phyloP scores from a whole-genome alignment of 1,140 invertebrate genomes.

The Scaptomyza hsui region DNA sequence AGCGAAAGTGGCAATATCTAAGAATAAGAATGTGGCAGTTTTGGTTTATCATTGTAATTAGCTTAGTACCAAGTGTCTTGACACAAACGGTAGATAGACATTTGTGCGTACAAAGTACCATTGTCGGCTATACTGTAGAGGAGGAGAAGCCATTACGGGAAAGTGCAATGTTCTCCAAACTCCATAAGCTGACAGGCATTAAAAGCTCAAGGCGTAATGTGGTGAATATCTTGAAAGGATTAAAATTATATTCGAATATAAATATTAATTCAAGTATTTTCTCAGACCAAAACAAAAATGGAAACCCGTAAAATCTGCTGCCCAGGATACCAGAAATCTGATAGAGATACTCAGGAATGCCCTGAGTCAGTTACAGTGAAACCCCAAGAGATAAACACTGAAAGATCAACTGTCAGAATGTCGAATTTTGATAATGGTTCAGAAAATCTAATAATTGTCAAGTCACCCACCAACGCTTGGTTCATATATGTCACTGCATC shows the following conservation, averaged over 20 bases:
- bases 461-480: no score
- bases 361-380: background rate
- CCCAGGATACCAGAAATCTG: slow-evolving; percentile 21
- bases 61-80: background rate
- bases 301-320: slow-evolving; percentile 36
- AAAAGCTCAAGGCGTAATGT: no score
- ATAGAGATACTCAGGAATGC: slow-evolving; percentile 8
- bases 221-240: no score
- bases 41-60: background rate
- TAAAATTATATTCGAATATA: slow-evolving; percentile 6
- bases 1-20: background rate
- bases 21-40: slow-evolving; percentile 3
- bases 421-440: no score
- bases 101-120: background rate
- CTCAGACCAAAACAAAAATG: slow-evolving; percentile 37
- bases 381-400: background rate
- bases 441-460: no score
- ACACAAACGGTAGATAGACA: slow-evolving; percentile 8
- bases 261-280: background rate
- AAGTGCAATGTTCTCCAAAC: no score
- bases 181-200: no score
- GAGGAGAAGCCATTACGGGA: slow-evolving; percentile 12
- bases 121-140: background rate
- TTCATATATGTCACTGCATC: no score
- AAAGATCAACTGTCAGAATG: no score